These are phyloP conservation scores for Psittacula echo DNA, from an alignment of 2,797 vertebrate genomes.

Conservation along the genomic window DNA sequence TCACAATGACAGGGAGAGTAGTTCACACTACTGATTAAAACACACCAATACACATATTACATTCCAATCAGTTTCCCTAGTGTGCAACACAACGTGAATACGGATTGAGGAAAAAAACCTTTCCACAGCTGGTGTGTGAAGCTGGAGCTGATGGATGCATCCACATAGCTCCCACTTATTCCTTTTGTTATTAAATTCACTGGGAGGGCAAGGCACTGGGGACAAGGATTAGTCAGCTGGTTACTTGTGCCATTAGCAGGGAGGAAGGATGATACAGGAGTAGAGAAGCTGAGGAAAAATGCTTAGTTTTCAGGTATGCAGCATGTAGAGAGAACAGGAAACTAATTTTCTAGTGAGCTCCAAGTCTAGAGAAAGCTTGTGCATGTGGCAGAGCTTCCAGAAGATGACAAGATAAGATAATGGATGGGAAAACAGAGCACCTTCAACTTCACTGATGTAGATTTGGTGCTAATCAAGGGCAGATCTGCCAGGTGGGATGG, in stretches of 20 bases:
- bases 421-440: neutral
- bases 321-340: neutral
- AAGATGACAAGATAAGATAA: neutral
- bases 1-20: neutral
- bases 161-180: neutral
- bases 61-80: neutral
- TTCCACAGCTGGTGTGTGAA: neutral
- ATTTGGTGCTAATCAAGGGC: neutral
- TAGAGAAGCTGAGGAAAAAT: neutral
- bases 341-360: neutral
- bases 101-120: neutral
- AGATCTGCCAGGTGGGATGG: neutral
- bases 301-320: neutral
- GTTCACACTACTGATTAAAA: neutral
- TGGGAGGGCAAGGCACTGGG: neutral
- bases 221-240: neutral
- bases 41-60: neutral
- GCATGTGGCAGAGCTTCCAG: neutral
- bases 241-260: neutral
- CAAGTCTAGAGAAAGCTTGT: rapidly evolving
- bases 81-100: neutral
- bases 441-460: neutral
- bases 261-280: neutral
- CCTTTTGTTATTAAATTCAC: neutral
- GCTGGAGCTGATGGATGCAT: neutral